Evolutionary conservation across 2,888 invertebrate species (phyloP).

Genomic region (Carabus problematicus): DNA sequence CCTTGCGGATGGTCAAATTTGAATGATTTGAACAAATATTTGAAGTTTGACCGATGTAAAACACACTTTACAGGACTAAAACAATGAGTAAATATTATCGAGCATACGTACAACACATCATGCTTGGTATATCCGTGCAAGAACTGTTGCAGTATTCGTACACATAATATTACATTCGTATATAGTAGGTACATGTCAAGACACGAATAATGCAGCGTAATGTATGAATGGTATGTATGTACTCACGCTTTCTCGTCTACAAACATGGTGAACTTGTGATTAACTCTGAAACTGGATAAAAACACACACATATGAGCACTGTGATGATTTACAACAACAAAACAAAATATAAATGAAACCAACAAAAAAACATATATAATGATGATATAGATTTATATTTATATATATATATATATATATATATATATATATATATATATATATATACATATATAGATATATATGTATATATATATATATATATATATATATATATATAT

Average conservation of each 20-base stretch:
- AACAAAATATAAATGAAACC: conserved; percentile 29
- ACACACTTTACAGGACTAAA: too few species aligned
- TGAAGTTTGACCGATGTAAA: too few species aligned
- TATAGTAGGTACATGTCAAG: too few species aligned
- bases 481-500: too few species aligned
- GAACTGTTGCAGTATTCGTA: conserved; percentile 32
- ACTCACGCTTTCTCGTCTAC: conserved; percentile 50
- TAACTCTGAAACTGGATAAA: conserved; percentile 36
- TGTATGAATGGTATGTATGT: conserved; percentile 32
- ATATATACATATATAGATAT: too few species aligned
- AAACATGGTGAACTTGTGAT: conserved; percentile 47
- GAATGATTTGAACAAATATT: too few species aligned
- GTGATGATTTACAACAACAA: conserved; percentile 34
- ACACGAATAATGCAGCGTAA: neutral
- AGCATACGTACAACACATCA: neutral
- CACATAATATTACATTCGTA: conserved; percentile 6
- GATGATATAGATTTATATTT: neutral
- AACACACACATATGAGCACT: conserved; percentile 37
- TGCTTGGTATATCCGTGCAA: neutral
- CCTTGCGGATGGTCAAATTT: too few species aligned
- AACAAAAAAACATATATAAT: conserved; percentile 2
- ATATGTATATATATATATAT: too few species aligned
- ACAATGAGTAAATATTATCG: too few species aligned
- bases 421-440: too few species aligned
- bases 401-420: too few species aligned